Percentiles rank a stretch among this genome's conserved stretches.
Conservation (phyloP, 2,888 invertebrate genomes). For the Biston betularia region DNA sequence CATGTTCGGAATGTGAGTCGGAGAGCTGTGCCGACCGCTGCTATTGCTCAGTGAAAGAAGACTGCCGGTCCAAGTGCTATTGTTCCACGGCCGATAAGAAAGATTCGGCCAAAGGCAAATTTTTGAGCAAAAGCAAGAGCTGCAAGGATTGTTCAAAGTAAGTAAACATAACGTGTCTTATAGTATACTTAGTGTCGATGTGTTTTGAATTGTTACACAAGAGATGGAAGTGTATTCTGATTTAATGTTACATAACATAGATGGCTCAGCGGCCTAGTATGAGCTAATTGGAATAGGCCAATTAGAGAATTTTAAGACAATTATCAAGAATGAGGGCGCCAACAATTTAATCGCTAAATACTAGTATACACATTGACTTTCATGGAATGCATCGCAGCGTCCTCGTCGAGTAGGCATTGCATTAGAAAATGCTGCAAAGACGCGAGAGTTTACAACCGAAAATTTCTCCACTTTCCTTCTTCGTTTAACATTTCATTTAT, state of each 20-base stretch:
- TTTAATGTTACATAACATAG: neutral
- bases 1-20: constrained; percentile 96
- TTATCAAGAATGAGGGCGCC: neutral
- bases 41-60: constrained; percentile 91
- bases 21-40: constrained; percentile 95
- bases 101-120: constrained; percentile 67
- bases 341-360: neutral
- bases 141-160: constrained; percentile 82
- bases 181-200: neutral
- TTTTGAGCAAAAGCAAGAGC: constrained; percentile 69
- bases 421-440: constrained; percentile 31
- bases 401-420: constrained; percentile 13
- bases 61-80: constrained; percentile 87
- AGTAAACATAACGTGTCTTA: constrained; percentile 49
- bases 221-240: too few relatives aligned
- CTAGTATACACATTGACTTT: neutral
- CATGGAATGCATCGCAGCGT: constrained; percentile 10
- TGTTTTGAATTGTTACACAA: neutral
- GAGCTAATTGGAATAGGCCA: neutral
- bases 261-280: neutral
- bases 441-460: constrained; percentile 55
- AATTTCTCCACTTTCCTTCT: constrained; percentile 80
- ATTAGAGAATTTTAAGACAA: neutral
- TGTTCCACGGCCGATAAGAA: constrained; percentile 86
- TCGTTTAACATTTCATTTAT: constrained; percentile 71